These are phyloP conservation scores for Gopherus evgoodei DNA, from an alignment of 2,113 vertebrate genomes.

Conservation along the genomic window DNA sequence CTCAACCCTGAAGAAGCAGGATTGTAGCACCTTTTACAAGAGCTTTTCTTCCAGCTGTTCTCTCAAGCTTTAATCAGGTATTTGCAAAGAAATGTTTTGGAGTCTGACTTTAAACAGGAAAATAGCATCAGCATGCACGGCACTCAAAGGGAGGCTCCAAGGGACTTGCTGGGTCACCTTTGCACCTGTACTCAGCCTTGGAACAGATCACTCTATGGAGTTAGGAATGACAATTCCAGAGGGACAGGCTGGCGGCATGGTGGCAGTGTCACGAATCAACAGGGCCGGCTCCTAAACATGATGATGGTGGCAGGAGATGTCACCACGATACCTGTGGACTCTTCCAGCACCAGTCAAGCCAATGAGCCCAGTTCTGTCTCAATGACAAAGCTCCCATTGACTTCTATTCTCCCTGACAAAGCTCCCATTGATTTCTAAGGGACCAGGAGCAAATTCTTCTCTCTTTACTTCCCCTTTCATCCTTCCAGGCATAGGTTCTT, in stretches of 20 bases:
- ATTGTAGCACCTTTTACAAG: background rate
- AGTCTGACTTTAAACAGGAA: background rate
- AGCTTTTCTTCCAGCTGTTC: background rate
- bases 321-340: background rate
- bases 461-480: background rate
- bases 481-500: background rate
- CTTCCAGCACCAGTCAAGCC: background rate
- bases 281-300: background rate
- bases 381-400: no score
- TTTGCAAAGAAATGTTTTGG: background rate
- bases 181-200: background rate
- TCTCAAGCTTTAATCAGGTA: background rate
- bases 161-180: background rate
- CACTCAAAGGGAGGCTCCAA: background rate
- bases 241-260: accelerated
- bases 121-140: background rate
- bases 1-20: background rate
- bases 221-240: background rate
- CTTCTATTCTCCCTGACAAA: background rate
- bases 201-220: background rate
- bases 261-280: background rate
- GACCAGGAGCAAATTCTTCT: background rate
- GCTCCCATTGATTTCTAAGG: background rate
- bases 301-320: background rate
- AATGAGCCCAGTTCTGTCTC: background rate